A percentile compares a stretch with the other conserved stretches of the same genome.
These are phyloP conservation scores for Mionectes olivaceus DNA, from an alignment of 2,797 vertebrate species.

Conservation along the genomic window DNA sequence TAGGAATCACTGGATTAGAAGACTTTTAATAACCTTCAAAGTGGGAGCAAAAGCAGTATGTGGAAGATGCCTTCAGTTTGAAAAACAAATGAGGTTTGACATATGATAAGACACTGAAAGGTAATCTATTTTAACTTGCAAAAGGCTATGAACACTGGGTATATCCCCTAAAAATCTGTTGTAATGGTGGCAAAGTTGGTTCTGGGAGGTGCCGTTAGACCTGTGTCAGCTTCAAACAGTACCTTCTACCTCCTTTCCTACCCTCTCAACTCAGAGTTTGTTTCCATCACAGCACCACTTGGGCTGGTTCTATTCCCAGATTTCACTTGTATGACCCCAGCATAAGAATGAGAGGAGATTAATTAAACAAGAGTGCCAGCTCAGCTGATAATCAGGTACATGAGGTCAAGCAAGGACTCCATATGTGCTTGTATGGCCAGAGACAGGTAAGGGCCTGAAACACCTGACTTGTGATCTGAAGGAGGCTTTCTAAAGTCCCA, in stretches of 20 bases:
- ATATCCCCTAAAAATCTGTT: background rate
- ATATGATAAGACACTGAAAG: background rate
- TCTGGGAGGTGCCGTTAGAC: background rate
- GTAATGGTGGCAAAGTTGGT: background rate
- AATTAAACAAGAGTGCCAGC: background rate
- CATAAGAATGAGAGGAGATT: background rate
- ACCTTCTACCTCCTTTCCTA: background rate
- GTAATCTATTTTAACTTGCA: background rate
- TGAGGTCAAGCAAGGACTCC: background rate
- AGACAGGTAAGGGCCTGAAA: background rate
- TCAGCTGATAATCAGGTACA: background rate
- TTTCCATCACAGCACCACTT: background rate
- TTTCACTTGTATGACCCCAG: background rate
- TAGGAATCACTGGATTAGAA: conserved; percentile 4
- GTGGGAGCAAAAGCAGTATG: background rate
- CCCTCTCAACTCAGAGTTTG: background rate
- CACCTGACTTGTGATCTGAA: background rate
- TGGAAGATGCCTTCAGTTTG: background rate
- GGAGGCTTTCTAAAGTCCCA: background rate
- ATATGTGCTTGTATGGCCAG: background rate
- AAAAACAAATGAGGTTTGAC: background rate
- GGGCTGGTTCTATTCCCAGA: background rate
- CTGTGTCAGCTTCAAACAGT: background rate
- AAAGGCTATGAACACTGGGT: background rate
- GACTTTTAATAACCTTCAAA: background rate